A percentile compares a stretch with the other conserved stretches of the same genome.
Evolutionary conservation across 2,888 invertebrate genomes (phyloP).

Genomic region (Lamellibrachia columna): DNA sequence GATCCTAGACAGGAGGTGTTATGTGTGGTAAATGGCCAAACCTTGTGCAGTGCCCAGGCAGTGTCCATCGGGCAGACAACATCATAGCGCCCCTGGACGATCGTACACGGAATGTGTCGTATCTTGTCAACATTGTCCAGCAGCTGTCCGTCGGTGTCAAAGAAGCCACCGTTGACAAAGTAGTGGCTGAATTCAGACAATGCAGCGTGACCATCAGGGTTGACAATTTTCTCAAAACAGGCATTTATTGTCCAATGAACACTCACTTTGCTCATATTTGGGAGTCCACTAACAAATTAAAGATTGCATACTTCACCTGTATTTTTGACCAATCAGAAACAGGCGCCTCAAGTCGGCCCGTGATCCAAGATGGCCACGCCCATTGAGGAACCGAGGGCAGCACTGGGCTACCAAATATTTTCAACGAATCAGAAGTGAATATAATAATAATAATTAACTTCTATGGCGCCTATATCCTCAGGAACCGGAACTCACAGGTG

Average conservation of each 20-base stretch:
- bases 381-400: not conserved
- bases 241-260: not conserved
- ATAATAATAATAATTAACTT: too few species aligned
- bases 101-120: slow-evolving; percentile 57
- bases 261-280: not conserved
- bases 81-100: slow-evolving; percentile 61
- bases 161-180: slow-evolving; percentile 59
- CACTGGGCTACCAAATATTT: not conserved
- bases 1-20: not conserved
- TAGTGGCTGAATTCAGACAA: slow-evolving; percentile 43
- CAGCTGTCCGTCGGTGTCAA: slow-evolving; percentile 50
- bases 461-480: too few species aligned
- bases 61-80: slow-evolving; percentile 57
- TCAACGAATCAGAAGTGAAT: not conserved
- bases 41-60: slow-evolving; percentile 62
- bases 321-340: not conserved
- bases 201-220: not conserved
- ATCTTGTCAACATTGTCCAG: slow-evolving; percentile 56
- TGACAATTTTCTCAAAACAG: not conserved
- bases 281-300: not conserved
- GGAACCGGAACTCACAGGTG: too few species aligned
- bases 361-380: not conserved
- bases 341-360: not conserved
- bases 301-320: not conserved
- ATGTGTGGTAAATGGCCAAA: not conserved